These are phyloP conservation scores for Zeus faber DNA, from an alignment of 2,113 vertebrate species.

Conservation along the genomic window DNA sequence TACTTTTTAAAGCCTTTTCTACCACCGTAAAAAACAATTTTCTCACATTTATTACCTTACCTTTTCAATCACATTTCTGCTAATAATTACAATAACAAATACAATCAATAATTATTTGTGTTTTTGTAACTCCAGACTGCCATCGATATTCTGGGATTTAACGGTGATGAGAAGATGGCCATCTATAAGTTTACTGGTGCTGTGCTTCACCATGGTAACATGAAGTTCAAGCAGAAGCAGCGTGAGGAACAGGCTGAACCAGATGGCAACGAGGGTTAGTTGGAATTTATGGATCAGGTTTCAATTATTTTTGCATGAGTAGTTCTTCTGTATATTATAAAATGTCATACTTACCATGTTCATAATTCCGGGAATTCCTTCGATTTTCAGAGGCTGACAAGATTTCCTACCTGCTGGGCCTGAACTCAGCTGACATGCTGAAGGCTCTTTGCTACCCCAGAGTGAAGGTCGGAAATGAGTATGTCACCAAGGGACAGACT, in stretches of 20 bases:
- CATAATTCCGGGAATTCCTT: not conserved
- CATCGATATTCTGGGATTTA: constrained; percentile 71
- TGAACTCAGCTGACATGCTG: constrained; percentile 61
- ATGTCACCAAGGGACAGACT: constrained; percentile 61
- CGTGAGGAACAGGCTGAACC: constrained; percentile 24
- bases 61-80: too few species aligned
- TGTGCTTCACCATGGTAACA: not conserved
- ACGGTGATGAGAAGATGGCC: constrained; percentile 57
- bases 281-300: not conserved
- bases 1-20: too few species aligned
- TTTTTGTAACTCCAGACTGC: constrained; percentile 60
- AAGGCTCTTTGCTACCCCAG: constrained; percentile 55
- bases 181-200: constrained; percentile 72
- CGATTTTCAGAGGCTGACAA: constrained; percentile 52
- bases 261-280: constrained; percentile 37
- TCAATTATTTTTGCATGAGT: not conserved
- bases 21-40: too few species aligned
- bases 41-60: too few species aligned
- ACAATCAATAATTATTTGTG: too few species aligned
- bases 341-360: not conserved
- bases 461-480: constrained; percentile 20
- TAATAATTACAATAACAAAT: too few species aligned
- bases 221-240: constrained; percentile 20
- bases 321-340: too few species aligned
- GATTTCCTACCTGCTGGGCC: constrained; percentile 51